Base-by-base conservation (phyloP, 2,888 invertebrate genomes). In the Cheilosia grossa region DNA sequence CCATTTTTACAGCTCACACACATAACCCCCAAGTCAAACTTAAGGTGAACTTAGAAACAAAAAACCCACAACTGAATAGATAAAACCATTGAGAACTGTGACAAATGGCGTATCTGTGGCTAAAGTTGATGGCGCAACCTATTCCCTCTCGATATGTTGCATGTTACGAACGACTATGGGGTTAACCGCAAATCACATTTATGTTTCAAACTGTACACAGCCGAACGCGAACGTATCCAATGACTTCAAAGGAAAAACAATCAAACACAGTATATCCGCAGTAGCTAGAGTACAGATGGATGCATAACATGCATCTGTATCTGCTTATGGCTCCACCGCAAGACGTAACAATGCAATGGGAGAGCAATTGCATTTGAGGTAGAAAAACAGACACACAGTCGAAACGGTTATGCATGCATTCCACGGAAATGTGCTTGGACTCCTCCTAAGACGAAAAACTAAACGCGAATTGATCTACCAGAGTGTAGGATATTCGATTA, bases 101-200 rank as follows among this genome's bases (percentile, higher is more conserved):
- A 79, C 63, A 64, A 79, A 79, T 79, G 64, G 66, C 44, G 66
- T 80, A 59, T 66, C 59, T 80, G 72, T 19, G 66, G 59, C 58
- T 47, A 40, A 51, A 75, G 40, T 21, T 37, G 24, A 40, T 21
- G 24, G 37, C 64, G 37, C 30, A 54, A 67, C 61, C 44, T 30
- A 30, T 70, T 78, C 78, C 24, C 51, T 70, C 24, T 37, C 9
- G 24, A 73, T 66, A 79, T 80, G 67, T 40, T 61, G 80, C 37
- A 61, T 67, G 67, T 79, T 79, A 27, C 42, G 73, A 66, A 27
- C 42, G 73, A 66, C 37, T 51, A 58, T 24, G 54, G 53, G 80
- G 73, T 74, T 73, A 73, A 80, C 80, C 80, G 47, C 80, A 80
- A 80, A 67, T 74, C 80, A 67, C 80, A 79, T 79, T 72, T 59